Percentiles rank a stretch among this genome's conserved stretches.
Evolutionary conservation across 2,888 invertebrate genomes (phyloP).

Genomic region (Acleris emargana): DNA sequence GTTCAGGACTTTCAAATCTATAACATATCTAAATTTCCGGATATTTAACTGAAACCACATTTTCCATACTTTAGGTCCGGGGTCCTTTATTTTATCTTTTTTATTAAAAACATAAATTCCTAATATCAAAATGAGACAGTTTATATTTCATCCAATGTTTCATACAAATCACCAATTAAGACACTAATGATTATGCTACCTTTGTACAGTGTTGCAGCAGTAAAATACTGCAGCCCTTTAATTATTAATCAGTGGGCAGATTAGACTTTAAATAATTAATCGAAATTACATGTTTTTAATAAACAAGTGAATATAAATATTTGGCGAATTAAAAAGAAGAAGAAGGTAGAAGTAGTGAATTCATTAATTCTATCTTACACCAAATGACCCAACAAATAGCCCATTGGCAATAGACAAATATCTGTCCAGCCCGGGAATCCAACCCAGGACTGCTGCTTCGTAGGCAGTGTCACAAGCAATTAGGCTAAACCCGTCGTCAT

Average conservation of each 20-base stretch:
- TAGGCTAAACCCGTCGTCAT: too few species aligned
- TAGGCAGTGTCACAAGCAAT: too few species aligned
- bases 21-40: too few species aligned
- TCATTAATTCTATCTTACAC: too few species aligned
- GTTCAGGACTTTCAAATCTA: too few species aligned
- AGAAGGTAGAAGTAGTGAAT: too few species aligned
- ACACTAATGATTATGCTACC: conserved; percentile 91
- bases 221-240: conserved; percentile 91
- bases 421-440: too few species aligned
- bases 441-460: too few species aligned
- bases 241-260: conserved; percentile 88
- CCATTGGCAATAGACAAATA: too few species aligned
- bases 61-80: too few species aligned
- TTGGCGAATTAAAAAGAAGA: conserved; percentile 89
- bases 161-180: conserved; percentile 91
- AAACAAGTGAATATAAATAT: conserved; percentile 87
- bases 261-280: conserved; percentile 84
- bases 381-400: too few species aligned
- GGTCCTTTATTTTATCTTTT: conserved; percentile 87
- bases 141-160: conserved; percentile 87
- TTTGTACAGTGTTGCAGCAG: conserved; percentile 92
- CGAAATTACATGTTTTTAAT: conserved; percentile 90
- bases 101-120: conserved; percentile 80
- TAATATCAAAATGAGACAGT: conserved; percentile 77
- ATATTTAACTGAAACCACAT: too few species aligned